These are phyloP conservation scores for Panthera leo DNA, from an alignment of 2,113 vertebrate genomes.

Conservation along the genomic window DNA sequence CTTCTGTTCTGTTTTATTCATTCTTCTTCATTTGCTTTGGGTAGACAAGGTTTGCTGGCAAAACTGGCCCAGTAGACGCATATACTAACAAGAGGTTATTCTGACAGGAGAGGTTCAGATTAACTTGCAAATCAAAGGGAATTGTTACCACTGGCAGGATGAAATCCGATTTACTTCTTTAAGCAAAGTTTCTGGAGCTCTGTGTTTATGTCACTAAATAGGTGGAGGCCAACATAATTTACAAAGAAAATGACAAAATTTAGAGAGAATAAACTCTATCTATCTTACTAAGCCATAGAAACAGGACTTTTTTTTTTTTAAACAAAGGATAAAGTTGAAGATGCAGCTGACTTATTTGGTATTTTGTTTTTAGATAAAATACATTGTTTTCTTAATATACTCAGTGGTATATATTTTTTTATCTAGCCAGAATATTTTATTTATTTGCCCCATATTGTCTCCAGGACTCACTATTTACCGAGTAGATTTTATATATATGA, in stretches of 20 bases:
- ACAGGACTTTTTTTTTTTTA: not conserved
- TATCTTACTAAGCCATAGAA: not conserved
- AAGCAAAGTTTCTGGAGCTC: constrained; percentile 45
- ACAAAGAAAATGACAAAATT: not conserved
- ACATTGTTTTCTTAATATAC: not conserved
- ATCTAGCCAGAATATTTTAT: not conserved
- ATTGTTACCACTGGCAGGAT: constrained; percentile 32
- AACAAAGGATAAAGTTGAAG: not conserved
- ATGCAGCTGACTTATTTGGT: not conserved
- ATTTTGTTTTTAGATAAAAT: constrained; percentile 14
- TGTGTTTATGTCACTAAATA: constrained; percentile 33
- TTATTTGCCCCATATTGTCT: not conserved
- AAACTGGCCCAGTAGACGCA: not conserved
- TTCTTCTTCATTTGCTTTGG: constrained; percentile 71
- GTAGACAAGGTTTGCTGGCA: constrained; percentile 10
- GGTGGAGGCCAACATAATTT: not conserved
- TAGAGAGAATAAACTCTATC: not conserved
- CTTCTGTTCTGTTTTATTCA: constrained; percentile 31
- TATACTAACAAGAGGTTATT: constrained; percentile 46
- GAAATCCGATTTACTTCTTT: constrained; percentile 33
- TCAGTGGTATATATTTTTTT: not conserved
- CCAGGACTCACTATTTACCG: not conserved
- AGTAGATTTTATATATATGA: not conserved
- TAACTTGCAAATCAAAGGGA: constrained; percentile 61
- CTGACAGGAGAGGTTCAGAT: constrained; percentile 24